Evolutionary conservation across 2,888 invertebrate genomes (phyloP).

Genomic region (Drosophila neutralis): DNA sequence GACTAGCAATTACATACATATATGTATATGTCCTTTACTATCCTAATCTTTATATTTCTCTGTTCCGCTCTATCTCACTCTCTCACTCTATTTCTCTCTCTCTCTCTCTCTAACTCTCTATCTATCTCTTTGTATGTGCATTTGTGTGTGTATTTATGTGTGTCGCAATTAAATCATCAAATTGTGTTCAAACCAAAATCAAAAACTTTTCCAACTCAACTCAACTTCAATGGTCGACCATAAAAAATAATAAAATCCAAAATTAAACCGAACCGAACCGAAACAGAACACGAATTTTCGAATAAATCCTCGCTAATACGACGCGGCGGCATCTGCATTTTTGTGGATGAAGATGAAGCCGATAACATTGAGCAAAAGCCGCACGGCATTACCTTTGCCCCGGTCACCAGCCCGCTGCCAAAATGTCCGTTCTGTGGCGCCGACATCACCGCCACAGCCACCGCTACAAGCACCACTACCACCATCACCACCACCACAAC

Average conservation of each 20-base stretch:
- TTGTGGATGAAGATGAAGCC: conserved; percentile 84
- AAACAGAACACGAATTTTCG: conserved; percentile 77
- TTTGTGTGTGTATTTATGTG: conserved; percentile 53
- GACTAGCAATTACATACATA: conserved; percentile 26
- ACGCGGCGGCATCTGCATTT: conserved; percentile 85
- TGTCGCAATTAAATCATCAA: conserved; percentile 69
- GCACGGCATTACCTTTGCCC: conserved; percentile 76
- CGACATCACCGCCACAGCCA: conserved; percentile 54
- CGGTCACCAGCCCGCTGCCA: conserved; percentile 65
- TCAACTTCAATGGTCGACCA: conserved; percentile 44
- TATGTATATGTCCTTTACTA: conserved; percentile 38
- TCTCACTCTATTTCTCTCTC: conserved; percentile 6
- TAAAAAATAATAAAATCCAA: conserved; percentile 22
- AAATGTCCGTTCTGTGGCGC: conserved; percentile 82
- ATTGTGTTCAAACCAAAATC: conserved; percentile 66
- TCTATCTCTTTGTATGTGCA: conserved; percentile 41
- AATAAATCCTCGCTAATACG: conserved; percentile 84
- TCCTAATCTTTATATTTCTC: conserved; percentile 49
- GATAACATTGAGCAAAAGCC: conserved; percentile 82
- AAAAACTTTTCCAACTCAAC: conserved; percentile 54
- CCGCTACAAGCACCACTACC: conserved; percentile 43
- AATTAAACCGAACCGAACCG: conserved; percentile 20
- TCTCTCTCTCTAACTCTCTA: conserved; percentile 28
- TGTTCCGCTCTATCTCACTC: conserved; percentile 39
- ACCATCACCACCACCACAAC: conserved; percentile 53